Evolutionary conservation across 1,140 invertebrate genomes (phyloP).

Genomic region (Cotesia vestalis): DNA sequence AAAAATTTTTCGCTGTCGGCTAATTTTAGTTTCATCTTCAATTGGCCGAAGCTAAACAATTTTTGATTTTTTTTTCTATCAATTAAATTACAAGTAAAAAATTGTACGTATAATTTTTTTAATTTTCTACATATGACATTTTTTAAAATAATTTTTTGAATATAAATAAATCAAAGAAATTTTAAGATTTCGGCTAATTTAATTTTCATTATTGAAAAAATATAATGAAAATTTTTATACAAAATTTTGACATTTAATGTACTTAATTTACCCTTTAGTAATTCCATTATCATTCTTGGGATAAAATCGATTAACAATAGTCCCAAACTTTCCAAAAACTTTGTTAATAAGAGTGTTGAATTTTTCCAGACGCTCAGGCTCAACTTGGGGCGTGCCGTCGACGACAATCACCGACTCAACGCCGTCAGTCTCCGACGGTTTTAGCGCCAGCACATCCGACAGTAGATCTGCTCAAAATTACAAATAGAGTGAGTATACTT

Average conservation of each 20-base stretch:
- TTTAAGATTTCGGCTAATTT: too few species aligned
- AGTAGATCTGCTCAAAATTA: constrained; percentile 78
- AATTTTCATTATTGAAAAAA: too few species aligned
- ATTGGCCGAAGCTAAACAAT: too few species aligned
- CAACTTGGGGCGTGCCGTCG: constrained; percentile 95
- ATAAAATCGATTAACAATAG: constrained; percentile 90
- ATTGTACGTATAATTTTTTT: too few species aligned
- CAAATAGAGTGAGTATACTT: constrained; percentile 44
- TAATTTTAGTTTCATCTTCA: too few species aligned
- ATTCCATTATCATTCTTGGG: constrained; percentile 81
- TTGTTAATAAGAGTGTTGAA: constrained; percentile 92
- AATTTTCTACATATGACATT: too few species aligned
- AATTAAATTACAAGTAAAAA: too few species aligned
- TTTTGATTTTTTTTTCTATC: too few species aligned
- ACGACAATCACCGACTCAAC: constrained; percentile 96
- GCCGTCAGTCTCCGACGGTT: constrained; percentile 93
- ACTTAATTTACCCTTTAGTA: constrained; percentile 81
- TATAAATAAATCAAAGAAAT: too few species aligned
- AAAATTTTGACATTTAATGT: neutral
- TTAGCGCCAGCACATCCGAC: constrained; percentile 84
- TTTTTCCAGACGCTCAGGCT: constrained; percentile 90
- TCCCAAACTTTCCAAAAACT: constrained; percentile 91
- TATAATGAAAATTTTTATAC: constrained; percentile 6
- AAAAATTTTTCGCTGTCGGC: too few species aligned
- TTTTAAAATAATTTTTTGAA: too few species aligned